A percentile compares a stretch with the other conserved stretches of the same genome.
Evolutionary conservation across 2,888 invertebrate species (phyloP).

Genomic region (Ceraclea dissimilis): DNA sequence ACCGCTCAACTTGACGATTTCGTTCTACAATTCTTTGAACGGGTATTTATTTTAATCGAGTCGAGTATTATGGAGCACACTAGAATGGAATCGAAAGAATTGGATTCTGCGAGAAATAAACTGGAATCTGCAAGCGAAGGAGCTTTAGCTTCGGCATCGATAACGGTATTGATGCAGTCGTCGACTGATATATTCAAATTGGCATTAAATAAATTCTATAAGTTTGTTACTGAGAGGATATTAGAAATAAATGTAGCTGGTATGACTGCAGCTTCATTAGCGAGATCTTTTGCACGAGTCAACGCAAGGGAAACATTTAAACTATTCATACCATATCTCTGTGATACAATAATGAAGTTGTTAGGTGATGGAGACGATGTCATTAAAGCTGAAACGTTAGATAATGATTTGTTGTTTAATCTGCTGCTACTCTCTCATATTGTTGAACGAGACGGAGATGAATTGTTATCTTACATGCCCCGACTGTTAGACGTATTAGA

Average conservation of each 20-base stretch:
- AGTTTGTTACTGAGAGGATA: constrained; percentile 66
- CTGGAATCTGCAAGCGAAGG: constrained; percentile 66
- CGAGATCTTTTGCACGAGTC: constrained; percentile 57
- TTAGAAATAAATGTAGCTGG: constrained; percentile 81
- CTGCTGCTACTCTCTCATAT: constrained; percentile 66
- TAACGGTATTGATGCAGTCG: constrained; percentile 62
- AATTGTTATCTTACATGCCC: constrained; percentile 58
- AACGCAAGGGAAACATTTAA: constrained; percentile 64
- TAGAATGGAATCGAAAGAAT: constrained; percentile 54
- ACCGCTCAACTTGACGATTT: constrained; percentile 87
- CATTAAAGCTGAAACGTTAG: constrained; percentile 65
- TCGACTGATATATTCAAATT: constrained; percentile 56
- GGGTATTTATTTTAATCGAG: constrained; percentile 63
- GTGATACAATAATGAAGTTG: constrained; percentile 55
- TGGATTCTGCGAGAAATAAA: constrained; percentile 54
- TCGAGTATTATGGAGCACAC: constrained; percentile 62
- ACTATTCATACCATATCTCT: constrained; percentile 64
- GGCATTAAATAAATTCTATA: constrained; percentile 67
- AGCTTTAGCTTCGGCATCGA: constrained; percentile 60
- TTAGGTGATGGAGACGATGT: constrained; percentile 58
- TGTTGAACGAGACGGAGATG: constrained; percentile 57
- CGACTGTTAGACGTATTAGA: constrained; percentile 60
- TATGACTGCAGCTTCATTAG: constrained; percentile 65
- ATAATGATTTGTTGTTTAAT: constrained; percentile 71
- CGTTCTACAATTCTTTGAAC: constrained; percentile 75